A percentile compares a stretch with the other conserved stretches of the same genome.
These are phyloP conservation scores for Alviniconcha marisindica DNA, from an alignment of 1,140 invertebrate species.

Conservation along the genomic window DNA sequence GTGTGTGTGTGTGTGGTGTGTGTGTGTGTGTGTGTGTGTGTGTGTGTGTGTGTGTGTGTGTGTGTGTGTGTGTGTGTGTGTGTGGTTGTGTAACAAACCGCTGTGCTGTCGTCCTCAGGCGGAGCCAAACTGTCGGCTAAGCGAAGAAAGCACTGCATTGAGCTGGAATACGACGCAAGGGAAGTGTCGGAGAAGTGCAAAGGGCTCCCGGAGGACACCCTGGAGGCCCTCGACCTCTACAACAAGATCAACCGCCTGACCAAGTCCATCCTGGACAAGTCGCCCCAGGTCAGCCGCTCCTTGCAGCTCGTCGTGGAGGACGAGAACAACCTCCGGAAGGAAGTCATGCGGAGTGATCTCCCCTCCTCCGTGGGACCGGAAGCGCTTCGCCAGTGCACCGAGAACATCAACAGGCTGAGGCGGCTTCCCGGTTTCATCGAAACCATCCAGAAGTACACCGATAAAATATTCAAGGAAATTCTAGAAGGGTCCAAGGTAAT, in stretches of 20 bases:
- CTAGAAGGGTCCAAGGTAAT: slow-evolving; percentile 54
- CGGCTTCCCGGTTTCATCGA: slow-evolving; percentile 48
- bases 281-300: slow-evolving; percentile 48
- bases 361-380: slow-evolving; percentile 45
- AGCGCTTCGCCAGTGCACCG: slow-evolving; percentile 43
- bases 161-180: slow-evolving; percentile 21
- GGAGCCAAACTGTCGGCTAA: slow-evolving; percentile 13
- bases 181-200: slow-evolving; percentile 37
- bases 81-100: too few species aligned
- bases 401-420: slow-evolving; percentile 51
- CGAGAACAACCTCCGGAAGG: slow-evolving; percentile 50
- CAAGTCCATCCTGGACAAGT: slow-evolving; percentile 48
- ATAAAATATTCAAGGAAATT: slow-evolving; percentile 48
- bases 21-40: too few species aligned
- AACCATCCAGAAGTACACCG: slow-evolving; percentile 51
- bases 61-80: too few species aligned
- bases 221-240: slow-evolving; percentile 51
- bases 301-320: slow-evolving; percentile 51
- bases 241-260: slow-evolving; percentile 53
- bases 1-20: too few species aligned
- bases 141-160: slow-evolving; percentile 8
- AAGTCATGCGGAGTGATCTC: slow-evolving; percentile 52
- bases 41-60: too few species aligned
- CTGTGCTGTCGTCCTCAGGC: neutral
- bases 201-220: slow-evolving; percentile 43